Percentiles rank a stretch among this genome's conserved stretches.
Evolutionary conservation across 92 coral and sea anemone genomes (phyloP).

Genomic region (Ricordea florida): DNA sequence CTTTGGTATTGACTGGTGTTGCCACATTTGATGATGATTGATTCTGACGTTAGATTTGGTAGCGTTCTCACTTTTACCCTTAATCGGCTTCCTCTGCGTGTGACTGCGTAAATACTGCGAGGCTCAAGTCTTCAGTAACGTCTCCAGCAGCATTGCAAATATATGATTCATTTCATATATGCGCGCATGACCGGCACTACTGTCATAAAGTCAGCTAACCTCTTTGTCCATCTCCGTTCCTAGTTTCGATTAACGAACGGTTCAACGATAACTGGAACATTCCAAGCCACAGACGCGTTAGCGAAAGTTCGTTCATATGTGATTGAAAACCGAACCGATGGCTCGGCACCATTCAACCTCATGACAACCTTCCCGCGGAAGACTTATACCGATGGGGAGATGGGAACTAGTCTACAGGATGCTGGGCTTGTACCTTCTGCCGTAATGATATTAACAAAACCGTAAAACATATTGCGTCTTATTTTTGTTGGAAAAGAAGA

Average conservation of each 20-base stretch:
- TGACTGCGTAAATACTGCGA: too few relatives aligned
- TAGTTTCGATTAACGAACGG: conserved; percentile 97
- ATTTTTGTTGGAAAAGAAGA: background rate
- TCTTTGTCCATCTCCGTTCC: background rate
- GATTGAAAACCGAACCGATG: conserved; percentile 84
- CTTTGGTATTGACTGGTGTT: too few relatives aligned
- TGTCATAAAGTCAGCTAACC: background rate
- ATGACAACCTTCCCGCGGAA: conserved; percentile 97
- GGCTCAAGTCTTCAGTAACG: too few relatives aligned
- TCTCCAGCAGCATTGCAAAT: too few relatives aligned
- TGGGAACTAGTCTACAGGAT: conserved; percentile 80
- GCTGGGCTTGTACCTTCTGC: conserved; percentile 94
- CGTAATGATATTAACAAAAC: conserved; percentile 83
- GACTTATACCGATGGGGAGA: conserved; percentile 82
- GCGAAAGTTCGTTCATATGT: conserved; percentile 71
- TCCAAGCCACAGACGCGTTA: conserved; percentile 84
- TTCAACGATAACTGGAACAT: conserved; percentile 77
- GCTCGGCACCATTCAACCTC: conserved; percentile 79
- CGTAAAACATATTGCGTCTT: conserved; percentile 3
- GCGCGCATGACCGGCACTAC: too few relatives aligned
- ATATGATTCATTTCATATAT: too few relatives aligned
- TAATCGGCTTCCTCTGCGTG: too few relatives aligned
- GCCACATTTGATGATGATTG: too few relatives aligned
- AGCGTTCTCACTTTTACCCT: too few relatives aligned
- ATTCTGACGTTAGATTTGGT: too few relatives aligned